Conservation (phyloP, 2,888 invertebrate species). For the Heliconius cydno region DNA sequence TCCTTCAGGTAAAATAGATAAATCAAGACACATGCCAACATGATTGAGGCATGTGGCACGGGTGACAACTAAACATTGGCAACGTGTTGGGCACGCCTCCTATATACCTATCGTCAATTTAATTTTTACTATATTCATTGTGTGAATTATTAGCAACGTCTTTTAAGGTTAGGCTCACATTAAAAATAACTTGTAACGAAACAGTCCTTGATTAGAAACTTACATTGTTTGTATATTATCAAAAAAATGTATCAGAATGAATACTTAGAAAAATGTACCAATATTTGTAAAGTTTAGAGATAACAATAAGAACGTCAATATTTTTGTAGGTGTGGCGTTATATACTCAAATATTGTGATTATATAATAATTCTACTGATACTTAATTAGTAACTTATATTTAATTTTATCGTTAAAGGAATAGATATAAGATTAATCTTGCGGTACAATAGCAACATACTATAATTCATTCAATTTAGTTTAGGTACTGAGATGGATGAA, state of each 20-base stretch:
- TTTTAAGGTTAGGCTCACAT: no score
- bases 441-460: not conserved
- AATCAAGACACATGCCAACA: slow-evolving; percentile 45
- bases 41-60: slow-evolving; percentile 37
- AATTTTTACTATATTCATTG: not conserved
- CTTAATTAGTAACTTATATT: no score
- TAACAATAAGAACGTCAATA: not conserved
- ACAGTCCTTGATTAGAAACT: not conserved
- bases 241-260: not conserved
- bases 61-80: slow-evolving; percentile 42
- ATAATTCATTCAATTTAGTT: not conserved
- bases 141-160: no score
- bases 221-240: not conserved
- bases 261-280: not conserved
- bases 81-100: slow-evolving; percentile 36
- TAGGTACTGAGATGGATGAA: not conserved
- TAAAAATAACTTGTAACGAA: not conserved
- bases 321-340: slow-evolving; percentile 5
- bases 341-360: not conserved
- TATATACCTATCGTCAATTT: slow-evolving; percentile 17
- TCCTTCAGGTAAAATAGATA: slow-evolving; percentile 23
- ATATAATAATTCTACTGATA: not conserved
- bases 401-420: not conserved
- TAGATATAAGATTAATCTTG: not conserved
- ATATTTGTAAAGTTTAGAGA: not conserved